phyloP scores from a whole-genome alignment of 2,113 vertebrate species.

The Chinchilla lanigera region DNA sequence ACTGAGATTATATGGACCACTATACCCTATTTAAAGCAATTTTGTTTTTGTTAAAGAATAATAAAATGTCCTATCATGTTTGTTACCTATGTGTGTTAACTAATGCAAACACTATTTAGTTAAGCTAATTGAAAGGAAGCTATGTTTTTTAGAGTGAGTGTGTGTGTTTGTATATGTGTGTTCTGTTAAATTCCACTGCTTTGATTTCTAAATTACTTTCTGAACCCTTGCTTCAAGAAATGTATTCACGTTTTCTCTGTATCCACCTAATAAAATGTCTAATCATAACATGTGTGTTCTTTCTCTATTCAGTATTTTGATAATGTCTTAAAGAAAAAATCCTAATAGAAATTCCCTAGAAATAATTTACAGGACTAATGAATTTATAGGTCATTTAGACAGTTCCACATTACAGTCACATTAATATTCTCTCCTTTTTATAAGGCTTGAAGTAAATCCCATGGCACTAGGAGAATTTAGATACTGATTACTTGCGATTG shows the following conservation, averaged over 20 bases:
- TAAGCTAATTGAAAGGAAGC: constrained; percentile 57
- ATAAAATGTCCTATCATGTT: background rate
- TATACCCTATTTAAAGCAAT: background rate
- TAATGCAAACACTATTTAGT: constrained; percentile 42
- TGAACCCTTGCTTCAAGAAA: constrained; percentile 66
- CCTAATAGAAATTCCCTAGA: constrained; percentile 63
- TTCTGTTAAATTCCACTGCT: constrained; percentile 67
- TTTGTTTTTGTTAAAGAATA: constrained; percentile 16
- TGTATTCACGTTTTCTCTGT: constrained; percentile 62
- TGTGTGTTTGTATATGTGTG: background rate
- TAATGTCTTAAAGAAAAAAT: constrained; percentile 65
- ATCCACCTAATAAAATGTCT: constrained; percentile 70
- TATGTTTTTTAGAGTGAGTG: background rate
- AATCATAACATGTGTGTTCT: background rate
- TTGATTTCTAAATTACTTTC: constrained; percentile 74
- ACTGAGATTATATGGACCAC: background rate
- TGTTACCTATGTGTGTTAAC: constrained; percentile 53
- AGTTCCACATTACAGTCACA: constrained; percentile 54
- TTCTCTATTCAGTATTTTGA: constrained; percentile 73
- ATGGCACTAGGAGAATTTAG: constrained; percentile 79
- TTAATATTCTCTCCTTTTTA: constrained; percentile 78
- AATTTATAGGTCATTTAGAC: constrained; percentile 71
- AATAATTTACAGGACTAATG: constrained; percentile 66
- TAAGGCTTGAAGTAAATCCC: constrained; percentile 80
- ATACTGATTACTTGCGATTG: constrained; percentile 80